Percentiles rank a stretch among this genome's conserved stretches.
phyloP scores from a whole-genome alignment of 2,797 vertebrate genomes.

The Gambusia yucatana region DNA sequence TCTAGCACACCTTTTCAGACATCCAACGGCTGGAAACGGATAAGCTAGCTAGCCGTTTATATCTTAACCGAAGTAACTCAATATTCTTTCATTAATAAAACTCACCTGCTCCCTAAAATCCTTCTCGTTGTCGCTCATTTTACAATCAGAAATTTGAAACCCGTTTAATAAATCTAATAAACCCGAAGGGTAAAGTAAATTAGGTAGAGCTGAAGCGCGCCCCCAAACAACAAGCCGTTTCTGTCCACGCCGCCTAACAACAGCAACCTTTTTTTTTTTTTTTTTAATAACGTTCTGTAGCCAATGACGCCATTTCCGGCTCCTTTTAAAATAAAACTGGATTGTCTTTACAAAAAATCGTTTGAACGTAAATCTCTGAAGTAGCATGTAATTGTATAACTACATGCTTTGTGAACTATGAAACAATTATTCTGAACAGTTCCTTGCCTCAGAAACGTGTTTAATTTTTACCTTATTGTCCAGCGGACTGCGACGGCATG shows the following conservation, averaged over 20 bases:
- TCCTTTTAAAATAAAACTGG: not conserved
- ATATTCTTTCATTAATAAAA: conserved; percentile 10
- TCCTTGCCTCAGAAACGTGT: not conserved
- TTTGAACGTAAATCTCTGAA: not conserved
- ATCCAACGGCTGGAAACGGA: conserved; percentile 5
- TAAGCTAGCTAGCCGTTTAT: conserved; percentile 29
- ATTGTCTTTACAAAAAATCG: not conserved
- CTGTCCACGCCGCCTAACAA: not conserved
- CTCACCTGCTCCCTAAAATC: conserved; percentile 76
- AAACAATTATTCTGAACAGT: not conserved
- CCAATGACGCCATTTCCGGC: not conserved
- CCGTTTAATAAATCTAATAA: not conserved
- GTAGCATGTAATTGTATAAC: not conserved
- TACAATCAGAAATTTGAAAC: conserved; percentile 13
- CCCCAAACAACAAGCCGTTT: not conserved
- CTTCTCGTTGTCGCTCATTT: conserved; percentile 81
- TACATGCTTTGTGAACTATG: not conserved
- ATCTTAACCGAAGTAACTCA: not conserved
- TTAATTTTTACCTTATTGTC: not conserved
- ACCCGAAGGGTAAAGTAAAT: not conserved
- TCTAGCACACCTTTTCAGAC: not conserved
- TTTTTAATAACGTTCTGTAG: not conserved
- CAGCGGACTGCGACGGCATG: not conserved
- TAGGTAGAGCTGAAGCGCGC: not conserved
- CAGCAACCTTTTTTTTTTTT: not conserved